These are phyloP conservation scores for Luscinia luscinia DNA, from an alignment of 2,797 vertebrate species.

Conservation along the genomic window DNA sequence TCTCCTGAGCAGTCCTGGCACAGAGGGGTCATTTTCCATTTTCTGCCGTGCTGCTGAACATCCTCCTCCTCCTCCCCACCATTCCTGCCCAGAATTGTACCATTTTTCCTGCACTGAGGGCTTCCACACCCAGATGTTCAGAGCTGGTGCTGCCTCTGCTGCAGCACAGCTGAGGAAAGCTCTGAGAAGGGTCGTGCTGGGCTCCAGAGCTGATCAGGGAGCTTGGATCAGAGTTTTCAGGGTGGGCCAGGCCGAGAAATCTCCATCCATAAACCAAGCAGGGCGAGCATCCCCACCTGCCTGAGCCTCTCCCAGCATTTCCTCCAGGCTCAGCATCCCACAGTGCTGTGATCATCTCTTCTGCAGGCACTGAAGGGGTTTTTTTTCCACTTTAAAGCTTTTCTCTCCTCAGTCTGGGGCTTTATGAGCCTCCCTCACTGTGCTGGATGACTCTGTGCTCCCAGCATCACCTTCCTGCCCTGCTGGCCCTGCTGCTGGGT, in stretches of 20 bases:
- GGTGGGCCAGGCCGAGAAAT: not conserved
- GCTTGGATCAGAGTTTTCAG: not conserved
- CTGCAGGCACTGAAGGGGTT: not conserved
- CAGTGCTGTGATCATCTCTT: not conserved
- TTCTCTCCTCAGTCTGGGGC: not conserved
- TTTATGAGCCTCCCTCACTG: not conserved
- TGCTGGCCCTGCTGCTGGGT: not conserved
- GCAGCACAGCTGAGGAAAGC: not conserved
- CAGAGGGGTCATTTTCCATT: rapidly evolving
- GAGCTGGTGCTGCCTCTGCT: not conserved
- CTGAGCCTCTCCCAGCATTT: not conserved
- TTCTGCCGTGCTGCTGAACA: not conserved
- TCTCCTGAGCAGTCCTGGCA: not conserved
- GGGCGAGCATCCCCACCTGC: not conserved
- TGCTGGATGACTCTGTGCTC: not conserved
- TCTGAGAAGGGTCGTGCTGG: not conserved
- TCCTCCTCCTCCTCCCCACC: not conserved
- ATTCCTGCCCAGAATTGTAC: not conserved
- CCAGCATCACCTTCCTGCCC: rapidly evolving
- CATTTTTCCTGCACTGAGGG: not conserved
- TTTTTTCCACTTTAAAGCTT: not conserved
- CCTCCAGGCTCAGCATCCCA: not conserved
- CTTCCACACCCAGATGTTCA: not conserved
- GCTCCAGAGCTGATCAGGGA: not conserved
- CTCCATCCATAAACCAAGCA: not conserved